Conservation (phyloP, 2,797 vertebrate genomes). For the Sphenopsis melanotis region DNA sequence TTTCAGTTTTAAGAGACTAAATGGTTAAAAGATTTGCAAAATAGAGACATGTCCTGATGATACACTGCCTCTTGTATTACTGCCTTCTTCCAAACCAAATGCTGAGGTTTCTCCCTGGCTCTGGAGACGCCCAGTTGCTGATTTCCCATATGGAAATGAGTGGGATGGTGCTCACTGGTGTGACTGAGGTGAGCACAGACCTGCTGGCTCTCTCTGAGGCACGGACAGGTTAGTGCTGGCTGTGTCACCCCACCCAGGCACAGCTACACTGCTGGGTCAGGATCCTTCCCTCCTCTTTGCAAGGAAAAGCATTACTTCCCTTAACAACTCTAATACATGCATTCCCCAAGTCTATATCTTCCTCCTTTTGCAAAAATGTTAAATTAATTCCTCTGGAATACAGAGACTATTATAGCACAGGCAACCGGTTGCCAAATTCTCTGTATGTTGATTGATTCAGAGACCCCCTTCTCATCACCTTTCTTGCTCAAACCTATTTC, state of each 20-base stretch:
- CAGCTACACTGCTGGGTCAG: fast-evolving
- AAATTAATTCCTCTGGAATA: background rate
- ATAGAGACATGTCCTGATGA: background rate
- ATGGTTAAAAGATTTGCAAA: background rate
- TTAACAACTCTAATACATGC: fast-evolving
- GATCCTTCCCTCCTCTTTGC: background rate
- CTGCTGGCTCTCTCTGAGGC: background rate
- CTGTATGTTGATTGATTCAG: background rate
- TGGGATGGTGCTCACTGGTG: background rate
- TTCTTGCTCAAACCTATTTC: background rate
- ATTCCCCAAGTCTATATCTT: background rate
- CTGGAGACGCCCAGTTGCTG: background rate
- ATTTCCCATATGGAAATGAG: background rate
- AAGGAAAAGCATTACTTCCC: background rate
- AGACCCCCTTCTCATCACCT: background rate
- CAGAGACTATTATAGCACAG: background rate
- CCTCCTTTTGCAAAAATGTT: background rate
- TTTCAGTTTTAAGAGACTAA: background rate
- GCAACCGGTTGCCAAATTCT: background rate
- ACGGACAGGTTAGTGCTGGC: background rate
- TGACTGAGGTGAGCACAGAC: background rate
- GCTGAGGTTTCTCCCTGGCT: background rate
- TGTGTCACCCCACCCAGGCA: background rate
- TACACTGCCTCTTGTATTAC: background rate
- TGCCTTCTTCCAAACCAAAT: background rate